Percentiles rank a stretch among this genome's conserved stretches.
Conservation (phyloP, 2,888 invertebrate genomes). For the Catotricha subobsoleta region DNA sequence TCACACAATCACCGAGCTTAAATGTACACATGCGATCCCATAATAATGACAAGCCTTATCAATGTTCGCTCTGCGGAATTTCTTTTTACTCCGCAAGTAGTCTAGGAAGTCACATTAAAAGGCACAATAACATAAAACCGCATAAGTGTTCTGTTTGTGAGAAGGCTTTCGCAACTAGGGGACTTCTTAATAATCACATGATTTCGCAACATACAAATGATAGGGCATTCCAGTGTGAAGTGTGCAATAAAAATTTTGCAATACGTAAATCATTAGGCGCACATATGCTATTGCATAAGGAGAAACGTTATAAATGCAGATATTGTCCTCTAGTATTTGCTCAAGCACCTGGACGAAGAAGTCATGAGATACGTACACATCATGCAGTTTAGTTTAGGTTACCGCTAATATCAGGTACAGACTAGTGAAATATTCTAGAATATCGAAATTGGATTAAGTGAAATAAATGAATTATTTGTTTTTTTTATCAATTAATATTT, state of each 20-base stretch:
- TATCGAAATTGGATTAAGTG: no score
- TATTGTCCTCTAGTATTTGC: slow-evolving; percentile 4
- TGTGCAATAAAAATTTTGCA: slow-evolving; percentile 1
- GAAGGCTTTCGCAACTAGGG: background rate
- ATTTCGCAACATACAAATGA: slow-evolving; percentile 1
- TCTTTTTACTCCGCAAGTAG: slow-evolving; percentile 1
- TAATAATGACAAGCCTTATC: slow-evolving; percentile 3
- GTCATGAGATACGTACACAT: slow-evolving; percentile 1
- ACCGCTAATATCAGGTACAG: no score
- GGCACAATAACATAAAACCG: slow-evolving; percentile 5
- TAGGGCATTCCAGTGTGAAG: background rate
- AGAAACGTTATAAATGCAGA: slow-evolving; percentile 6
- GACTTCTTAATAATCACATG: background rate
- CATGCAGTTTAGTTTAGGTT: no score
- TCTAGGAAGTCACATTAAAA: slow-evolving; percentile 1
- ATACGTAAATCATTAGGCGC: background rate
- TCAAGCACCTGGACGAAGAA: slow-evolving; percentile 1
- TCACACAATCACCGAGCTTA: slow-evolving; percentile 2
- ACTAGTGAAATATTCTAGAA: no score
- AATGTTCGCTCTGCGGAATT: slow-evolving; percentile 2
- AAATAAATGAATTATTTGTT: no score
- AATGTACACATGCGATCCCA: slow-evolving; percentile 5
- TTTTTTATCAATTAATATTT: no score
- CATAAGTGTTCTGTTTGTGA: slow-evolving; percentile 5
- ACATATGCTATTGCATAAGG: slow-evolving; percentile 1